A percentile compares a stretch with the other conserved stretches of the same genome.
Evolutionary conservation across 2,888 invertebrate genomes (phyloP).

Genomic region (Hydropsyche betteni): DNA sequence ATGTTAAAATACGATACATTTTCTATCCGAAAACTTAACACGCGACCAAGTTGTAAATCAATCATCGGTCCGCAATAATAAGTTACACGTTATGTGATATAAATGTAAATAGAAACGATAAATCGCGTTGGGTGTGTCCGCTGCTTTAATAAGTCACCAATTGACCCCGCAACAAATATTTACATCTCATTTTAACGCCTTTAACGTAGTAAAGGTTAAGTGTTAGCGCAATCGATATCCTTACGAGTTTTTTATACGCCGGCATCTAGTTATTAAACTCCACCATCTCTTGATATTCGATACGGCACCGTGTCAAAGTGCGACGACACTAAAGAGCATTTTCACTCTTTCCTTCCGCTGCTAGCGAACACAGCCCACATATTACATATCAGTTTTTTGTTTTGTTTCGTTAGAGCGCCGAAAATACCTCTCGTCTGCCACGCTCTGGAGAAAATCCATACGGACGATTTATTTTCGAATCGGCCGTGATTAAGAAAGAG

Average conservation of each 20-base stretch:
- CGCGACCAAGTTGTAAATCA: constrained; percentile 9
- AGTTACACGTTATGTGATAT: constrained; percentile 19
- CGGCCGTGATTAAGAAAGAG: constrained; percentile 32
- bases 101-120: constrained; percentile 22
- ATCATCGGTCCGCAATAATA: constrained; percentile 10
- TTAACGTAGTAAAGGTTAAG: constrained; percentile 22
- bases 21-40: background rate
- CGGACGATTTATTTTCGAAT: constrained; percentile 38
- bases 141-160: constrained; percentile 13
- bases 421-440: constrained; percentile 15
- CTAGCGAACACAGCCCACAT: no score
- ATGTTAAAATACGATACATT: no score
- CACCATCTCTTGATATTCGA: constrained; percentile 3
- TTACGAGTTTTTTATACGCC: constrained; percentile 12
- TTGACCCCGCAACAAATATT: constrained; percentile 12
- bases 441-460: constrained; percentile 32
- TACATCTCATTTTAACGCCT: constrained; percentile 25
- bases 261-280: constrained; percentile 2
- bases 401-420: background rate
- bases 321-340: background rate
- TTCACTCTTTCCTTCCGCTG: background rate
- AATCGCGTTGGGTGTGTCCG: constrained; percentile 7
- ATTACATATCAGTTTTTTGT: background rate
- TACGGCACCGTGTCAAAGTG: background rate
- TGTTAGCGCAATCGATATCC: constrained; percentile 18